Conservation (phyloP, 2,797 vertebrate genomes). For the Steatocranus sp. region DNA sequence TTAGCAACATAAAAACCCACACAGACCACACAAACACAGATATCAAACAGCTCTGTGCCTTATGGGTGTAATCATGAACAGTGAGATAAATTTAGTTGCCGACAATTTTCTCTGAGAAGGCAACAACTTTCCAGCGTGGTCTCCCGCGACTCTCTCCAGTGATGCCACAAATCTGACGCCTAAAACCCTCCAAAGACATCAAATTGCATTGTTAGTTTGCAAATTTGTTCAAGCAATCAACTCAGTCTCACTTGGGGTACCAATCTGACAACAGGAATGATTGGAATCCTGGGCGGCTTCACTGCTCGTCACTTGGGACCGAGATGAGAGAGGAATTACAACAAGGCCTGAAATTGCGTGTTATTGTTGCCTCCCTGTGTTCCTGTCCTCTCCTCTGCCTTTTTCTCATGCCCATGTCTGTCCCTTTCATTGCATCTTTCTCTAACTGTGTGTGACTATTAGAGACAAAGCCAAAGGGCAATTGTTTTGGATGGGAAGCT, state of each 20-base stretch:
- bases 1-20: not conserved
- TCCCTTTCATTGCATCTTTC: constrained; percentile 28
- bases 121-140: constrained; percentile 2
- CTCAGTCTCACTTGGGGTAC: constrained; percentile 71
- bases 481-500: constrained; percentile 27
- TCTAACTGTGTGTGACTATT: constrained; percentile 57
- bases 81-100: constrained; percentile 35
- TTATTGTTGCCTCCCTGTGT: constrained; percentile 59
- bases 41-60: not conserved
- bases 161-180: constrained; percentile 15
- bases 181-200: constrained; percentile 42
- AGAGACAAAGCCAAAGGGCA: constrained; percentile 45
- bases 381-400: constrained; percentile 34
- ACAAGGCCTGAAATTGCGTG: constrained; percentile 64
- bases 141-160: constrained; percentile 7
- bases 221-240: constrained; percentile 79
- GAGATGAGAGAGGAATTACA: constrained; percentile 70
- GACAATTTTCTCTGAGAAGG: constrained; percentile 6
- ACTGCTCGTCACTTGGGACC: constrained; percentile 54
- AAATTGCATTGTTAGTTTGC: constrained; percentile 77
- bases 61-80: constrained; percentile 29
- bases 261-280: constrained; percentile 71
- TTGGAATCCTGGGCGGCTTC: constrained; percentile 67
- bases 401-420: constrained; percentile 17
- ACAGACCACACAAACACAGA: not conserved